Evolutionary conservation across 1,140 invertebrate genomes (phyloP).

Genomic region (Atopsyche davidsoni): DNA sequence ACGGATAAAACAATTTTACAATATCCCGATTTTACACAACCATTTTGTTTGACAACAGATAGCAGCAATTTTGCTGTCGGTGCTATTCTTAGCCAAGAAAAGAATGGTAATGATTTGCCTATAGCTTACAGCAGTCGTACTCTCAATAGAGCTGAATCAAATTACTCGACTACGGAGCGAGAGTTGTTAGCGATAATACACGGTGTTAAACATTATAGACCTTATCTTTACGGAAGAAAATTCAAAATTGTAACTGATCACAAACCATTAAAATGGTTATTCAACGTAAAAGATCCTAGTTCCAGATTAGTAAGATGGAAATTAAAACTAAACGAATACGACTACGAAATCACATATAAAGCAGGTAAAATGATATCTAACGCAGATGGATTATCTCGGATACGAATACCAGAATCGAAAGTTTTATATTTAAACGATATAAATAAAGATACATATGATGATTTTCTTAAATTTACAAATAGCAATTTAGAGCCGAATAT

Average conservation of each 20-base stretch:
- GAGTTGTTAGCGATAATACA: slow-evolving; percentile 50
- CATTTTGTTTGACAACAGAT: slow-evolving; percentile 27
- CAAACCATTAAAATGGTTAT: slow-evolving; percentile 42
- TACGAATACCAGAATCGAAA: slow-evolving; percentile 26
- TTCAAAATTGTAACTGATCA: slow-evolving; percentile 51
- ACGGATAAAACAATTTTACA: slow-evolving; percentile 37
- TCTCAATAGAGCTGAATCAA: slow-evolving; percentile 39
- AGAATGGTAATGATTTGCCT: slow-evolving; percentile 26
- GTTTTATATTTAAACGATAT: background rate
- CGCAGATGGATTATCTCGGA: slow-evolving; percentile 34
- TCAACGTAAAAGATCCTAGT: slow-evolving; percentile 40
- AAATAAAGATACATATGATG: background rate
- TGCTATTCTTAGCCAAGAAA: slow-evolving; percentile 25
- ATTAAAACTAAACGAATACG: slow-evolving; percentile 41
- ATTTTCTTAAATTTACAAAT: slow-evolving; percentile 8
- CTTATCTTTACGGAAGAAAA: slow-evolving; percentile 42
- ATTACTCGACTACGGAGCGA: slow-evolving; percentile 41
- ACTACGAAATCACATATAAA: slow-evolving; percentile 42
- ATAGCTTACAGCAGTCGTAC: slow-evolving; percentile 39
- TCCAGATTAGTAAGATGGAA: slow-evolving; percentile 46
- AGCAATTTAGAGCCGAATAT: slow-evolving; percentile 11
- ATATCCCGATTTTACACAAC: slow-evolving; percentile 28
- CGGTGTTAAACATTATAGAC: slow-evolving; percentile 40
- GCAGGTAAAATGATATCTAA: slow-evolving; percentile 36
- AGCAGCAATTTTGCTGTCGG: slow-evolving; percentile 25